These are phyloP conservation scores for Agrotis exclamationis DNA, from an alignment of 2,888 invertebrate species.

Conservation along the genomic window DNA sequence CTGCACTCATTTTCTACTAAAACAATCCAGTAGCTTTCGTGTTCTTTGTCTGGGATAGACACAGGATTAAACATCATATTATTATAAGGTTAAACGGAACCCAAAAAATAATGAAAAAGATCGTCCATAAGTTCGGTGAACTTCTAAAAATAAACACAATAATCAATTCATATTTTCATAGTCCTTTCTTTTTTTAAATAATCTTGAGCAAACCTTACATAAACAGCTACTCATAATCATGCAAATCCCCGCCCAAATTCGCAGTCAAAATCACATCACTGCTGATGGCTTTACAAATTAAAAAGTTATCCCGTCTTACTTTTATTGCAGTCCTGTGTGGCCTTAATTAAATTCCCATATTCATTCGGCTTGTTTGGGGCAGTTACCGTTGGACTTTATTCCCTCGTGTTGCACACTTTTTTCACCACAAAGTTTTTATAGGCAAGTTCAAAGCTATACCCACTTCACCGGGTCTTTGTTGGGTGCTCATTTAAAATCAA, in stretches of 20 bases:
- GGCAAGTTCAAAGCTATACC: conserved; percentile 76
- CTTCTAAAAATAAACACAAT: background rate
- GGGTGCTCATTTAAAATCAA: conserved; percentile 89
- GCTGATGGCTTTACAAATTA: conserved; percentile 62
- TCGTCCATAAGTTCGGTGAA: too few species aligned
- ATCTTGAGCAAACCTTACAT: conserved; percentile 1
- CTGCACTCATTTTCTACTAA: too few species aligned
- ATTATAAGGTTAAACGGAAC: too few species aligned
- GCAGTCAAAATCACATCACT: conserved; percentile 49
- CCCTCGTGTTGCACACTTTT: conserved; percentile 65
- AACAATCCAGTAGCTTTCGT: too few species aligned
- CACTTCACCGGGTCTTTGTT: conserved; percentile 81
- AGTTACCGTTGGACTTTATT: conserved; percentile 59
- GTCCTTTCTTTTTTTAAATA: background rate
- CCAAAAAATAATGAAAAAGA: too few species aligned
- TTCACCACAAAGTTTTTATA: conserved; percentile 81
- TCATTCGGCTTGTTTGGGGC: conserved; percentile 59
- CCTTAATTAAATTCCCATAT: conserved; percentile 68
- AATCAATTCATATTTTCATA: background rate
- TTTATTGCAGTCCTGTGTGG: conserved; percentile 57
- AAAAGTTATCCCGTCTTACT: conserved; percentile 59
- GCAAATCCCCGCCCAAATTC: conserved; percentile 44
- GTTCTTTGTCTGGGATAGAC: too few species aligned
- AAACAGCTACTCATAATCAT: conserved; percentile 39
- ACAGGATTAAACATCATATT: too few species aligned